A percentile compares a stretch with the other conserved stretches of the same genome.
phyloP scores from a whole-genome alignment of 2,888 invertebrate species.

The Eupithecia subumbrata region DNA sequence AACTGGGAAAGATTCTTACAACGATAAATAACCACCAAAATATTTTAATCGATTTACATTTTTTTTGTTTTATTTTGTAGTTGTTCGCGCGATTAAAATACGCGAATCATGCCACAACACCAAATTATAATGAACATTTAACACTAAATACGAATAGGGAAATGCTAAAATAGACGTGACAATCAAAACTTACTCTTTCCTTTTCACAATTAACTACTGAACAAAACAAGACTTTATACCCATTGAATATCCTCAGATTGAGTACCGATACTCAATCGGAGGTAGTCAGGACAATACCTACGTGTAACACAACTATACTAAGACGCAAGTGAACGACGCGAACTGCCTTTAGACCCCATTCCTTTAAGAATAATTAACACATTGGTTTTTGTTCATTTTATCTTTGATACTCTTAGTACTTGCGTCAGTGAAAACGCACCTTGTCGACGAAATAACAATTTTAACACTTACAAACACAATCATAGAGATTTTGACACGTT shows the following conservation, averaged over 20 bases:
- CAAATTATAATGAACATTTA: slow-evolving; percentile 28
- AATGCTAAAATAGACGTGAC: slow-evolving; percentile 37
- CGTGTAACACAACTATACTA: background rate
- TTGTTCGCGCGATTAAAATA: slow-evolving; percentile 19
- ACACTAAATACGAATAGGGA: slow-evolving; percentile 37
- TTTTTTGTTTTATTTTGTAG: slow-evolving; percentile 22
- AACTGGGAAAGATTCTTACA: slow-evolving; percentile 56
- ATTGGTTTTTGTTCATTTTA: background rate
- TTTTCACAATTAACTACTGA: background rate
- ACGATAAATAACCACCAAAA: slow-evolving; percentile 61
- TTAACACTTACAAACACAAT: background rate
- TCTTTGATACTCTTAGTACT: background rate
- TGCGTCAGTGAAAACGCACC: background rate
- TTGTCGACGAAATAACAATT: background rate
- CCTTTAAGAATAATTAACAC: background rate
- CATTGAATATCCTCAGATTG: background rate
- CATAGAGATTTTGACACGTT: background rate
- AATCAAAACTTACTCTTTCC: slow-evolving; percentile 4
- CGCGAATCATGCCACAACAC: slow-evolving; percentile 25
- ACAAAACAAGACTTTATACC: background rate
- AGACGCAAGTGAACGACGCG: background rate
- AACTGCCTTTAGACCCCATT: background rate
- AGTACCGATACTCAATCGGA: background rate
- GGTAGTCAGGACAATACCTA: background rate
- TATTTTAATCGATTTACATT: slow-evolving; percentile 36